Evolutionary conservation across 2,113 vertebrate genomes (phyloP), one percentile per base, ranked within the genome.

Genomic region (Lepus americanus): DNA sequence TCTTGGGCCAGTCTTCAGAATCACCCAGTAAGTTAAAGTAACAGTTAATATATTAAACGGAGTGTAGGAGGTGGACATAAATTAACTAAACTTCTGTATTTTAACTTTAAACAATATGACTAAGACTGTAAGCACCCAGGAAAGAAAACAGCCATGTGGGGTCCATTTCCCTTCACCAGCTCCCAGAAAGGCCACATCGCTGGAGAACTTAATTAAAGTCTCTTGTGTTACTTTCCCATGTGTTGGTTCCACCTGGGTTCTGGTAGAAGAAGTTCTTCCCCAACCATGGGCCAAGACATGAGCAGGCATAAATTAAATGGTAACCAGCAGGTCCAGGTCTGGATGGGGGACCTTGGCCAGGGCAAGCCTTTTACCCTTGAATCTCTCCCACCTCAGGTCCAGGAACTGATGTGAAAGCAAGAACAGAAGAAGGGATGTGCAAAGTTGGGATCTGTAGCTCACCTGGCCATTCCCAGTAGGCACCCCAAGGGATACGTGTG

Each of bases 1-100:
- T 96, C 94, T 96, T 96, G 96, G 92, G 25, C 61, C 66, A 96
- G 95, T 95, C 95, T 96, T 97, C 93, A 92, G 90, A 98, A 97
- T 96, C 89, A 94, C 92, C 94, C 88, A 95, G 19, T 90, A 94
- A 97, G 91, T 97, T 97, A 96, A 98, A 90, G 88, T 95, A 87
- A 96, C 91, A 95, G 93, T 92, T 96, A 31, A 23, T 90, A 49
- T 89, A 92, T 96, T 97, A 97, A 96, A 96, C 95, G 95, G 72
- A 94, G 81, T 49, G 63, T 82, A 95, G 91, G 89, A 98, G 97
- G 97, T 89, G 64, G 83, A 96, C 92, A 98, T 97, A 97, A 95
- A 97, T 98, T 97, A 98, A 98, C 96, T 96, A 92, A 97, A 94
- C 92, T 97, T 96, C 96, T 96, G 92, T 95, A 94, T 97, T 98